Evolutionary conservation across 2,113 vertebrate genomes (phyloP).

Genomic region (Rafetus swinhoei): DNA sequence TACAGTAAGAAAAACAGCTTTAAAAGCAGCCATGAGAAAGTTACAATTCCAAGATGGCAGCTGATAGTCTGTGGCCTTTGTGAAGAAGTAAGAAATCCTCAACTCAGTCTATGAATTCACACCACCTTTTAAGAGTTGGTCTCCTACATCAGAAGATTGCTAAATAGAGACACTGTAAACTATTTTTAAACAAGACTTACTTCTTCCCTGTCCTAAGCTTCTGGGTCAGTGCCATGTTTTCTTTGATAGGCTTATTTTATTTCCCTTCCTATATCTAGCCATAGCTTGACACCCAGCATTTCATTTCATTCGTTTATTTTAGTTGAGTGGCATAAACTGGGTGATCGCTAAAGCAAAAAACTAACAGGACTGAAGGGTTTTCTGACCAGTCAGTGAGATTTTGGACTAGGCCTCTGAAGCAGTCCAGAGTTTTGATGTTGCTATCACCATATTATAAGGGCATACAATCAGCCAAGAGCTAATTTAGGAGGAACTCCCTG

Average conservation of each 20-base stretch:
- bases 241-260: background rate
- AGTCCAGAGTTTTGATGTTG: background rate
- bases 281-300: background rate
- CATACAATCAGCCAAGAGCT: background rate
- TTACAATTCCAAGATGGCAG: background rate
- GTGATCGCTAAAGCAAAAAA: background rate
- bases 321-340: background rate
- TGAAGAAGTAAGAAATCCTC: slow-evolving; percentile 17
- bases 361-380: background rate
- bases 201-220: slow-evolving; percentile 13
- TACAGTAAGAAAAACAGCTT: slow-evolving; percentile 6
- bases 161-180: slow-evolving; percentile 26
- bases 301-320: background rate
- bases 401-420: rapidly evolving
- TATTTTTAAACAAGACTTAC: slow-evolving; percentile 15
- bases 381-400: background rate
- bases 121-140: background rate
- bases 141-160: background rate
- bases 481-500: background rate
- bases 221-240: background rate
- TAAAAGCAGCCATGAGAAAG: slow-evolving; percentile 25
- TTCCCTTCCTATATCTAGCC: background rate
- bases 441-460: background rate
- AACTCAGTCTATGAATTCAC: background rate
- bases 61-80: background rate